Evolutionary conservation across 1,140 invertebrate genomes (phyloP).

Genomic region (Bombus impatiens): DNA sequence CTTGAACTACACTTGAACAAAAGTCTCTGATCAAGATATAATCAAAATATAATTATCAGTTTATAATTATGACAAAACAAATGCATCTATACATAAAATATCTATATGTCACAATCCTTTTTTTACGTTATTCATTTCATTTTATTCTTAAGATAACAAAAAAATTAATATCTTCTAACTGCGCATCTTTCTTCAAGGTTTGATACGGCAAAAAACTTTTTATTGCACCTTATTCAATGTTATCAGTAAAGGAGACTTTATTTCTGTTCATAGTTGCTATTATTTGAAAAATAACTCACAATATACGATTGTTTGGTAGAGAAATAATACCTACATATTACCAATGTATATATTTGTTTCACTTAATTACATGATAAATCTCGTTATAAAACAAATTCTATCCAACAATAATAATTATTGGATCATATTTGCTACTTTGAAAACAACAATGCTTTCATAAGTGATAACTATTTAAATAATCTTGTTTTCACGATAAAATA

Average conservation of each 20-base stretch:
- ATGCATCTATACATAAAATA: background rate
- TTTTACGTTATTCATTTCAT: background rate
- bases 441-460: background rate
- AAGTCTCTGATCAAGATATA: background rate
- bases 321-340: background rate
- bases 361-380: slow-evolving; percentile 9
- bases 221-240: background rate
- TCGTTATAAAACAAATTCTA: background rate
- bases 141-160: background rate
- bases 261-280: background rate
- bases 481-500: background rate
- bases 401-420: background rate
- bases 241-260: slow-evolving; percentile 6
- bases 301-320: background rate
- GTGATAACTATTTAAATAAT: background rate
- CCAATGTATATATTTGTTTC: background rate
- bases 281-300: background rate
- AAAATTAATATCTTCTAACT: background rate
- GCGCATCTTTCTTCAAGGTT: background rate
- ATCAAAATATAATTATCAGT: background rate
- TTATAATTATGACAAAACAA: background rate
- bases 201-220: background rate
- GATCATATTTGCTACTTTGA: background rate
- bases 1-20: background rate
- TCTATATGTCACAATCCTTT: background rate